Evolutionary conservation across 2,113 vertebrate species (phyloP).

Genomic region (Pomatostomus ruficeps): DNA sequence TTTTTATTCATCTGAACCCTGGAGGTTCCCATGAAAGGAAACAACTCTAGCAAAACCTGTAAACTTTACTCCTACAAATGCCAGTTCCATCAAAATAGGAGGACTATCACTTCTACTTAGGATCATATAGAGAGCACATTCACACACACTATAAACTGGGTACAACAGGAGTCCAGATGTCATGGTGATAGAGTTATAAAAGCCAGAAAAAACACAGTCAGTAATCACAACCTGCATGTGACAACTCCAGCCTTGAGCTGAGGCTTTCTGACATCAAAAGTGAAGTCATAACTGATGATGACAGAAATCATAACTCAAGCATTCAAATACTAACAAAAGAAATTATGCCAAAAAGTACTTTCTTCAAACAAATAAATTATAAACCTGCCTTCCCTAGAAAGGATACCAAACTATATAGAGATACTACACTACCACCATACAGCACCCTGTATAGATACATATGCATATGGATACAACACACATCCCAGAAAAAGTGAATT

Average conservation of each 20-base stretch:
- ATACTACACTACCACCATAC: not conserved
- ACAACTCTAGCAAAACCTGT: not conserved
- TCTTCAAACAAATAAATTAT: not conserved
- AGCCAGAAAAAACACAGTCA: not conserved
- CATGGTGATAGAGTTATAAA: not conserved
- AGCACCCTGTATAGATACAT: not conserved
- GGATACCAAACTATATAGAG: not conserved
- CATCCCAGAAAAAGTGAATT: not conserved
- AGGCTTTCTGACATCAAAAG: not conserved
- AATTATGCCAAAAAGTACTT: not conserved
- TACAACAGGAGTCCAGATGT: not conserved
- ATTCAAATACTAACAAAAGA: not conserved
- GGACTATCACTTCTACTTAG: not conserved
- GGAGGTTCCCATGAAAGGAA: not conserved
- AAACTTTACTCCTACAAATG: not conserved
- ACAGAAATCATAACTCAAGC: not conserved
- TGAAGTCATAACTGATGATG: not conserved
- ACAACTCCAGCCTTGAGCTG: not conserved
- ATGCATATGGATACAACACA: fast-evolving
- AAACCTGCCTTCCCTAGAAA: not conserved
- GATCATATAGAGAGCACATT: not conserved
- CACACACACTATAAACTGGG: not conserved
- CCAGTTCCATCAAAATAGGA: not conserved
- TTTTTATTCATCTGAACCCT: not conserved
- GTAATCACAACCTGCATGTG: not conserved